Evolutionary conservation across 2,113 vertebrate species (phyloP), one percentile per base, ranked within the genome.

Genomic region (Axis porcinus): DNA sequence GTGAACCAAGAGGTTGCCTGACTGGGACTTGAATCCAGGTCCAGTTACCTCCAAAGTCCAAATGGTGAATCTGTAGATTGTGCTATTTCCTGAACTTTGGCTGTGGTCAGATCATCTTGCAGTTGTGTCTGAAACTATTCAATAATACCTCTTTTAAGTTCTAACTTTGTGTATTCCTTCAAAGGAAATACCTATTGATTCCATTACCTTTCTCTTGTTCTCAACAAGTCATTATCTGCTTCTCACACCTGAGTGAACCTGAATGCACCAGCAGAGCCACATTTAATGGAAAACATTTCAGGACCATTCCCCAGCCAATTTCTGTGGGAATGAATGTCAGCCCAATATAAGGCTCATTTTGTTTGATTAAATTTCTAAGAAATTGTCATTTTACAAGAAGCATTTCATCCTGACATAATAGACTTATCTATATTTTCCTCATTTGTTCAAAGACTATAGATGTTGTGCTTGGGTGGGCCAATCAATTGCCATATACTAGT

Each of bases 301-400:
- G 86, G n/a, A 67, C 64, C 52, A 88, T 52, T 92, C 64, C 54
- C 84, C 16, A 81, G 67, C 28, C 57, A 64, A 57, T 97, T 96
- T 58, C 85, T 40, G 36, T 90, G 62, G 43, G 47, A 95, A 97
- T 74, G 82, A 62, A 92, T 43, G 17, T 30, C 28, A 92, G 43
- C 15, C 28, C n/a, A 92, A 23, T 57, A 79, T 92, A 45, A 89
- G 62, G 33, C 23, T 94, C 89, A 86, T 89, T 90, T 91, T 84
- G 45, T 81, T 91, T 90, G 25, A 94, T 94, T 97, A 94, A 45
- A 82, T 82, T 97, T 92, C 82, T 93, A 94, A 84, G n/a, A 95
- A 89, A 78, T 89, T 90, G 52, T 84, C 30, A 47, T 83, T 97
- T 94, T 94, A 60, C 30, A 57, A 30, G 45, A 91, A 87, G 5